Base-by-base conservation (phyloP, 2,113 vertebrate genomes). In the Dipodomys merriami region DNA sequence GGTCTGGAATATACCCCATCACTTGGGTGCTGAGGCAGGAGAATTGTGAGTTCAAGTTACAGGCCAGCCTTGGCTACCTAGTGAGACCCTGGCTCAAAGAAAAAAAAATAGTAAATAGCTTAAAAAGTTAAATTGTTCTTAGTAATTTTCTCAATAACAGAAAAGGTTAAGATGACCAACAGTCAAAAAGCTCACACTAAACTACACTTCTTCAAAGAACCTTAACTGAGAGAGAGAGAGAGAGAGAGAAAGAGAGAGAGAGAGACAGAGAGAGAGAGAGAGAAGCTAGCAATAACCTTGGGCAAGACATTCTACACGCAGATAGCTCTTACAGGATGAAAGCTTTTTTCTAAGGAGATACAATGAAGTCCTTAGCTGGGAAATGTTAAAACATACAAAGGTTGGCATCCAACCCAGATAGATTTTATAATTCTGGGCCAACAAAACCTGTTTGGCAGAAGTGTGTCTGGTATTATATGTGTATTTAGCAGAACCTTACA, bases 41-140 rank as follows among this genome's bases (percentile, higher is more conserved):
- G 62, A 64, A 64, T 64, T 64, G 5, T 64, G 22, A 64, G 62
- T 64, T 64, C 23, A 25, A 57, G 15, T 57, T 57, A 57, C 4
- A 64, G 62, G 62, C 62, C 11, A 64, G 62, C 62, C 62, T 64
- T 23, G 62, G 62, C 62, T 25, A 64, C 19, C 62, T 64, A 64
- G 22, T 64, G 62, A 64, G 62, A 64, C 7, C 20, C 62, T 64
- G 62, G 53, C 4, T 64, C 62, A 64, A 23, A 64, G 39, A 73
- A 84, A 87, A 64, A 73, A 84, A 87, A 68, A 74, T 33, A 69
- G 18, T 46, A 57, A 83, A 44, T 49, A 78, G 72, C 83, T 92
- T 5, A 22, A 81, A 83, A 69, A 72, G 39, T 35, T 72, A 27
- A 77, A 64, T 39, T 86, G 19, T 53, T 62, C 15, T 83, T 79